phyloP scores from a whole-genome alignment of 2,888 invertebrate species.

The Athripsodes cinereus region DNA sequence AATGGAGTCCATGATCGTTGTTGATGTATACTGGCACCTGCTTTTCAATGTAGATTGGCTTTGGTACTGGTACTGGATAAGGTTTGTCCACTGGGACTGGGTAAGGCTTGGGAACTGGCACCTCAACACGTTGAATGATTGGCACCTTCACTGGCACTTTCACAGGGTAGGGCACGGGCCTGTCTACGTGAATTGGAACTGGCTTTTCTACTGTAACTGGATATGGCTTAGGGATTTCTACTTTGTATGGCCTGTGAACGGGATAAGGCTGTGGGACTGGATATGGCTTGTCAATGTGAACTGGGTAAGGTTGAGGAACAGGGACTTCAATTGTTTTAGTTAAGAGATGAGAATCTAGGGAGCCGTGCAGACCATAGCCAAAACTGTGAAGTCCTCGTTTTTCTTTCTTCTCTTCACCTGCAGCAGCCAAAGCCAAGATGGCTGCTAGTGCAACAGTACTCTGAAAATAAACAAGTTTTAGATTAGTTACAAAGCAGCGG shows the following conservation, averaged over 20 bases:
- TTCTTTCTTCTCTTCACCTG: conserved; percentile 15
- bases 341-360: not conserved
- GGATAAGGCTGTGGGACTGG: conserved; percentile 45
- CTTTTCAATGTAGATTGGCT: conserved; percentile 35
- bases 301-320: conserved; percentile 47
- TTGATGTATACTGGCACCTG: conserved; percentile 37
- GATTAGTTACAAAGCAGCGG: too few species aligned
- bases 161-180: conserved; percentile 22
- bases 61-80: conserved; percentile 43
- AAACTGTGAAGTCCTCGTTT: conserved; percentile 18
- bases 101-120: conserved; percentile 36
- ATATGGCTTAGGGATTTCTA: conserved; percentile 38
- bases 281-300: conserved; percentile 45
- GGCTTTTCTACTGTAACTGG: conserved; percentile 20
- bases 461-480: too few species aligned
- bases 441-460: conserved; percentile 5
- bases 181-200: conserved; percentile 19
- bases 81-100: conserved; percentile 46
- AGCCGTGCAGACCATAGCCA: conserved; percentile 18
- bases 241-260: conserved; percentile 48
- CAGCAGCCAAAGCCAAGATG: conserved; percentile 12
- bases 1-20: conserved; percentile 1
- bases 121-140: conserved; percentile 21
- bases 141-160: conserved; percentile 21
- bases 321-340: conserved; percentile 48